Base-by-base conservation (phyloP, 2,113 vertebrate genomes). In the Agelaius phoeniceus region DNA sequence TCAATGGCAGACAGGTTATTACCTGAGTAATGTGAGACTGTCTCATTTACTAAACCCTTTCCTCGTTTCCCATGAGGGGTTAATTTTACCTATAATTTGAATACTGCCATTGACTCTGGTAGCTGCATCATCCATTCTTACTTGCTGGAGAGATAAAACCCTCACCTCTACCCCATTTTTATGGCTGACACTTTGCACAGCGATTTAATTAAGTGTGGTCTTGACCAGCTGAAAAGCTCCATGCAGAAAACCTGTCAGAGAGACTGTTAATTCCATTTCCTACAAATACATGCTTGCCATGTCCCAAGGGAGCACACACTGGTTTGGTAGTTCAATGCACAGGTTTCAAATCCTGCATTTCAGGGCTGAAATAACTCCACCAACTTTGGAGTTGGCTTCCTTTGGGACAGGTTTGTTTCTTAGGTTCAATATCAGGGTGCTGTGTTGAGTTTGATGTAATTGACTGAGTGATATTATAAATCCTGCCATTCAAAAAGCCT, bases 221-320 rank as follows among this genome's bases (percentile, higher is more conserved):
- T 95, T 93, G 94, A 95, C 85, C 94, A 93, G 68, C 41, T 92
- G 93, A 95, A 95, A 96, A 90, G 68, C 90, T 92, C 39, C 65
- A 83, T 26, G 79, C 61, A 92, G 66, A 89, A 93, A 97, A 81
- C 52, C 85, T 92, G 85, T 78, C 83, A 88, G 54, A 75, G 84
- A 80, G 33, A 63, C 63, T 86, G 75, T 46, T 94, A 90, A 96
- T 93, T 91, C 92, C 83, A 78, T 71, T 92, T 75, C 85, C 90
- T 72, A 59, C 57, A 75, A 86, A 74, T 39, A 68, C n/a, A 84
- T 0, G 1, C 43, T 77, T 86, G 65, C 89, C 23, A 11, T 3
- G 1, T 74, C 76, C 76, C 90, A 59, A 23, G 76, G 68, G 75
- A 92, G 20, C 39, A 24, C 28, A 11, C 1, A 1, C 11, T 44